Conservation (phyloP, 1,140 invertebrate species). For the Popillia japonica region DNA sequence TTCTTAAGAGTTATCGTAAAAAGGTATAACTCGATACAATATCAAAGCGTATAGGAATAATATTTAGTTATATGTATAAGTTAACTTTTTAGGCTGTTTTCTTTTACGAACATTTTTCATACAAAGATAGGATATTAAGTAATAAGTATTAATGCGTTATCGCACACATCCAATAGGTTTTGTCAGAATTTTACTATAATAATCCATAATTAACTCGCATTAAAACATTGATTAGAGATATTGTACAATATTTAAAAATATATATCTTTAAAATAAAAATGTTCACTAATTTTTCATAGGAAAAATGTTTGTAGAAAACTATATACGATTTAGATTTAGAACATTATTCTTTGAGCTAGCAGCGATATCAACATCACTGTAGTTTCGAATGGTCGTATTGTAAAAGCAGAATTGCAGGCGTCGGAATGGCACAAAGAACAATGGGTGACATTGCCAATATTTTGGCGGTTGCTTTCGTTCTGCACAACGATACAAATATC, state of each 20-base stretch:
- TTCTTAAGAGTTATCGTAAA: not conserved
- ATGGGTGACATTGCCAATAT: conserved; percentile 27
- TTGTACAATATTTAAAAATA: too few species aligned
- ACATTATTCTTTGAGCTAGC: not conserved
- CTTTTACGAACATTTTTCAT: not conserved
- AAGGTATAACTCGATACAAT: not conserved
- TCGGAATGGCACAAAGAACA: conserved; percentile 23
- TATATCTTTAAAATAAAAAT: too few species aligned
- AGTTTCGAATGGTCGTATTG: not conserved
- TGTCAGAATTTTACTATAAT: too few species aligned
- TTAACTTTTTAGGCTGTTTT: not conserved
- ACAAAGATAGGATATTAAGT: not conserved
- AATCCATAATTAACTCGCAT: too few species aligned
- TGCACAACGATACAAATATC: conserved; percentile 7
- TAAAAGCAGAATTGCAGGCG: conserved; percentile 9
- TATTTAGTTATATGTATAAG: not conserved
- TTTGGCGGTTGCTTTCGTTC: not conserved
- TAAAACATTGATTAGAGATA: too few species aligned
- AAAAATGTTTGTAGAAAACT: too few species aligned
- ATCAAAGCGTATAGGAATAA: not conserved
- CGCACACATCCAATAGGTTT: too few species aligned
- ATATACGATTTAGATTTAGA: not conserved
- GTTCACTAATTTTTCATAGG: too few species aligned
- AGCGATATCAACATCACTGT: not conserved
- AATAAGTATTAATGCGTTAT: not conserved